Base-by-base conservation (phyloP, 2,797 vertebrate species). In the Takifugu rubripes region DNA sequence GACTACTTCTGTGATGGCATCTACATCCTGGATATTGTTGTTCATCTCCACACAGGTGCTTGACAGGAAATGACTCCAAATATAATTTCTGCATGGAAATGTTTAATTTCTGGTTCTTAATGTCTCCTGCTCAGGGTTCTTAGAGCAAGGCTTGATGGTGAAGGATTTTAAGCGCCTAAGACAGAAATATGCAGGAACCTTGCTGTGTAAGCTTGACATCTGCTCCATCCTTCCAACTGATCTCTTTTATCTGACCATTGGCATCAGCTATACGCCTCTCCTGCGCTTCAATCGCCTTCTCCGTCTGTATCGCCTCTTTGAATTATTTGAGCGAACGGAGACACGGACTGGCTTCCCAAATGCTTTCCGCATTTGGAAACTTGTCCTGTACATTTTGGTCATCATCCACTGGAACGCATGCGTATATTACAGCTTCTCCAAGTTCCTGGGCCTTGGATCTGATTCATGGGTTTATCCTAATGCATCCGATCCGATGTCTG, bases 321-420 rank as follows among this genome's bases (percentile, higher is more conserved):
- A 98, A 79, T 92, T 94, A 65, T 97, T 96, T 2, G 93, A 96
- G 21, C 93, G 94, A 11, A 98, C 95, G 0, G 97, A 99, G 84
- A 99, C 94, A 0, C 91, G 95, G 31, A 98, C 94, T n/a, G 92
- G 94, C 77, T 95, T 94, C 73, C 97, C 96, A 48, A 98, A 98
- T 45, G 70, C 94, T 51, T 98, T 98, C 74, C 90, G 95, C 42
- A 98, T 99, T 79, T 88, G 91, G 78, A 98, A 97, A 70, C 77
- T 98, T 67, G 91, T 99, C 12, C 90, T 99, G 11, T 98, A 98
- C 70, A 95, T 98, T 74, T 80, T 99, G 70, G 84, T 99, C 61
- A 98, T 99, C 75, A 99, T 99, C 69, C 96, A 98, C 78, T 99
- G 96, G 97, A 99, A 99, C 0, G 97, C 94, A 3, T 99, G 97